Evolutionary conservation across 1,140 invertebrate genomes (phyloP).

Genomic region (Ips typographus): DNA sequence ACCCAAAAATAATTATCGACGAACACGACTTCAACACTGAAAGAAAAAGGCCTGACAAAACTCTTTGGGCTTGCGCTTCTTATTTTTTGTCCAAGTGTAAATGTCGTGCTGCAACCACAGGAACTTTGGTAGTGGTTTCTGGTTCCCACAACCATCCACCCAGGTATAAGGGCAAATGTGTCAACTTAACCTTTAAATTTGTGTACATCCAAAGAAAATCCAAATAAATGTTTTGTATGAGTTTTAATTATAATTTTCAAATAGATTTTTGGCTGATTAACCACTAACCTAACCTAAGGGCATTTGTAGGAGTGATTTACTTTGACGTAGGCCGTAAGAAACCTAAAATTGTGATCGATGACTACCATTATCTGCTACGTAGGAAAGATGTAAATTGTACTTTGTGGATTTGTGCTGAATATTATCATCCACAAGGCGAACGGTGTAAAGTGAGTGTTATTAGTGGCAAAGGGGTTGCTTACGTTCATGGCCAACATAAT

Average conservation of each 20-base stretch:
- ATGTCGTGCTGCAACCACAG: conserved; percentile 39
- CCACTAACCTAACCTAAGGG: too few species aligned
- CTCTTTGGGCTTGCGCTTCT: conserved; percentile 40
- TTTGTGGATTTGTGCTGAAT: conserved; percentile 39
- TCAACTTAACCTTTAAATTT: conserved; percentile 3
- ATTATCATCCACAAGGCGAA: conserved; percentile 37
- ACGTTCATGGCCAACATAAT: conserved; percentile 34
- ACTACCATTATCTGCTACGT: conserved; percentile 38
- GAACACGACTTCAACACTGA: conserved; percentile 36
- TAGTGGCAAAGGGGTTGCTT: conserved; percentile 27
- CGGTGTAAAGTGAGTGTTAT: conserved; percentile 37
- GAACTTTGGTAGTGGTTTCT: conserved; percentile 39
- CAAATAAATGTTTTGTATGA: too few species aligned
- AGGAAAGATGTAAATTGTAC: conserved; percentile 29
- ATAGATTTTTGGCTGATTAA: too few species aligned
- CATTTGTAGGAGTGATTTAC: conserved; percentile 39
- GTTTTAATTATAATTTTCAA: too few species aligned
- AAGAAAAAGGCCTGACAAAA: conserved; percentile 38
- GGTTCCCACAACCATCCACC: conserved; percentile 41
- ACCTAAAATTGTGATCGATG: conserved; percentile 41
- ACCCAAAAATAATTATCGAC: conserved; percentile 44
- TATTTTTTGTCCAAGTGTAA: conserved; percentile 43
- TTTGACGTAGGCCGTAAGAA: conserved; percentile 42
- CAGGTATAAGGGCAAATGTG: conserved; percentile 24
- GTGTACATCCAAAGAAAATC: too few species aligned